Conservation (phyloP, 2,888 invertebrate species). For the Caenorhabditis sp. region DNA sequence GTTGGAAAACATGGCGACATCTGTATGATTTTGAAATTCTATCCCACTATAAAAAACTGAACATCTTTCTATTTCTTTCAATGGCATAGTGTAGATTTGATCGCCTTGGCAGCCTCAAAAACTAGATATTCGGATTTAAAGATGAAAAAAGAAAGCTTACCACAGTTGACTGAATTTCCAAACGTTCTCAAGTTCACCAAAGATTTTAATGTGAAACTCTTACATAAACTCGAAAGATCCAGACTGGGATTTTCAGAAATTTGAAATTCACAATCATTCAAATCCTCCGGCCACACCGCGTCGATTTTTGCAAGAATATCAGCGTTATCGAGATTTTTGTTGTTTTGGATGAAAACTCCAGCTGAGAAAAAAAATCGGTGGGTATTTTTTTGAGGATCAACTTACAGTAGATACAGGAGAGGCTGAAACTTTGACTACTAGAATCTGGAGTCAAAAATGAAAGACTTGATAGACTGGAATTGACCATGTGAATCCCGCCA, state of each 20-base stretch:
- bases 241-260: background rate
- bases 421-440: background rate
- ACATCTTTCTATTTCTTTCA: background rate
- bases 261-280: background rate
- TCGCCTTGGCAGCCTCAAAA: slow-evolving; percentile 8
- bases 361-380: background rate
- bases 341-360: background rate
- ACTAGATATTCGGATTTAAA: no score
- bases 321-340: background rate
- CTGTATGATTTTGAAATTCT: background rate
- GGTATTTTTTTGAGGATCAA: no score
- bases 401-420: background rate
- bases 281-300: background rate
- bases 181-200: background rate
- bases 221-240: no score
- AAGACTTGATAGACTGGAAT: background rate
- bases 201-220: background rate
- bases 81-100: background rate
- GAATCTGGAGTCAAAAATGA: background rate
- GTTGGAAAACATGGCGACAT: background rate
- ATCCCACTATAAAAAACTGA: background rate
- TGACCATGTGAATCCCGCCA: background rate
- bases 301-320: background rate
- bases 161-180: background rate
- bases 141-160: no score